These are phyloP conservation scores for Gouania willdenowi DNA, from an alignment of 2,797 vertebrate genomes.

Conservation along the genomic window DNA sequence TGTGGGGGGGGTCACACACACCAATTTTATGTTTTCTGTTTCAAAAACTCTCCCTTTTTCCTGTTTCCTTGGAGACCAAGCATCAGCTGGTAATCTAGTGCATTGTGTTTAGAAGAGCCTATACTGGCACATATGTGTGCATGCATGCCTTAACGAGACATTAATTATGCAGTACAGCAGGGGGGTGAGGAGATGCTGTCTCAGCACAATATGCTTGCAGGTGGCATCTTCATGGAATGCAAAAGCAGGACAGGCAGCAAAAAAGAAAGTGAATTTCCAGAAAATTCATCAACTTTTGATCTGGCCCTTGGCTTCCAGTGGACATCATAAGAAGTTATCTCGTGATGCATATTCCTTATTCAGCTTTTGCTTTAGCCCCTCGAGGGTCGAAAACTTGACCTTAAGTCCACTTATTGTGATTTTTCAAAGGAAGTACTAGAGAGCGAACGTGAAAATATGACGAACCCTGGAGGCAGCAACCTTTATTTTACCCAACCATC, in stretches of 20 bases:
- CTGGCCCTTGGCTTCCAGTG: constrained; percentile 35
- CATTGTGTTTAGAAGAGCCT: constrained; percentile 62
- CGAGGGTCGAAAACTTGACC: constrained; percentile 33
- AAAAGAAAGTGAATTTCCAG: constrained; percentile 23
- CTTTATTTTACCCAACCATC: constrained; percentile 9
- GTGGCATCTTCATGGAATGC: constrained; percentile 35
- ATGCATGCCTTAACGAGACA: constrained; percentile 68
- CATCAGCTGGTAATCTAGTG: constrained; percentile 61
- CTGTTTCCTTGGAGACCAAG: constrained; percentile 38
- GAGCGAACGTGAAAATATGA: constrained; percentile 31
- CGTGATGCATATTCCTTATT: constrained; percentile 27
- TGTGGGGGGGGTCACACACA: constrained; percentile 14
- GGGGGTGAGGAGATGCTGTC: constrained; percentile 45
- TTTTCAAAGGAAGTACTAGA: constrained; percentile 22
- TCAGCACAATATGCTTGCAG: constrained; percentile 60
- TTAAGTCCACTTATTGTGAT: constrained; percentile 25
- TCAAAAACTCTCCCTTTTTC: constrained; percentile 8
- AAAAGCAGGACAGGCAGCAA: constrained; percentile 2
- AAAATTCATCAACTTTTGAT: constrained; percentile 47
- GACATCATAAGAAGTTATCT: constrained; percentile 31
- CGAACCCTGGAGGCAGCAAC: constrained; percentile 18
- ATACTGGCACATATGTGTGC: constrained; percentile 58
- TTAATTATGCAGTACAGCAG: constrained; percentile 70
- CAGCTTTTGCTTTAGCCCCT: constrained; percentile 38
- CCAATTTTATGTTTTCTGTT: constrained; percentile 1